Base-by-base conservation (phyloP, 2,888 invertebrate genomes). In the Ferdinandea cuprea region DNA sequence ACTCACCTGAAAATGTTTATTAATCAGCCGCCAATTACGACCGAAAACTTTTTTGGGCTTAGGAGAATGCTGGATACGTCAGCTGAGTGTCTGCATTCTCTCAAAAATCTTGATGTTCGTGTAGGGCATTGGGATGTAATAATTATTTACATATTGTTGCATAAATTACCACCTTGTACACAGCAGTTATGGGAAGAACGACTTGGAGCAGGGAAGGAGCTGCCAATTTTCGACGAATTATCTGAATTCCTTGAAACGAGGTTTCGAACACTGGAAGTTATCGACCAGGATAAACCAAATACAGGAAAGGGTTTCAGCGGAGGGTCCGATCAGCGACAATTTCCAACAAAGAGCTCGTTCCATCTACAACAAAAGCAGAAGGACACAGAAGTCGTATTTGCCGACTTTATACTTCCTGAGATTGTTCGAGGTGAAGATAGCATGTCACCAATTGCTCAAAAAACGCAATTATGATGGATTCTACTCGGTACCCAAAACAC, bases 261-360 rank as follows among this genome's bases (percentile, higher is more conserved):
- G 52, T 28, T 58, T 63, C 8, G 46, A 48, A 37, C 63, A 77
- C 0, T 85, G 72, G 79, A 68, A 76, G 21, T 63, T 40, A 28
- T 72, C 40, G 8, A 2, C 77, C 9, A 11, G 15, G 6, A 37
- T 54, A 54, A 13, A 65, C 69, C 59, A 19, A 46, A 37, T 28
- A 15, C 50, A 6, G 50, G 9, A n/a, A 72, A 0, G 69, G 46
- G 2, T 46, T 17, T 21, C 13, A 28, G 1, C 25, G 48, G 50
- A 58, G 25, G 68, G 6, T 65, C 32, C 32, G 8, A 7, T 28
- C 28, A 28, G 2, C 28, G 28, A 28, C 28, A 28, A 1, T 28
- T 6, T 32, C 15, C 32, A 56, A 4, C 56, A 58, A 15, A 50
- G 74, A 7, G 66, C 19, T 56, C 9, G 44, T 63, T 1, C 54